These are phyloP conservation scores for Aspidoscelis tigris DNA, from an alignment of 2,113 vertebrate genomes.

Conservation along the genomic window DNA sequence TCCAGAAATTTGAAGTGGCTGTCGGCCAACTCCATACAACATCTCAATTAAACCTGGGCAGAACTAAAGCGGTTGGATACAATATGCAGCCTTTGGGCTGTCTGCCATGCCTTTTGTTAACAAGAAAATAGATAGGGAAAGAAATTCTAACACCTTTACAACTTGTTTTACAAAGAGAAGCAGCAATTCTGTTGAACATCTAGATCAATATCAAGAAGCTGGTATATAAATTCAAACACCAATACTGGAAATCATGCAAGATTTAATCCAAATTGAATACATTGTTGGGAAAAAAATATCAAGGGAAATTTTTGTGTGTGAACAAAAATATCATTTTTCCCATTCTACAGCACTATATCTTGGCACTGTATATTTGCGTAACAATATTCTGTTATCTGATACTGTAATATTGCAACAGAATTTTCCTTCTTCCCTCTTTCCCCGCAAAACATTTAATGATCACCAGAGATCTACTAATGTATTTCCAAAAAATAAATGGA, in stretches of 20 bases:
- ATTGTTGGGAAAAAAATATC: conserved; percentile 5
- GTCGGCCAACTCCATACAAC: background rate
- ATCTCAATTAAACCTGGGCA: background rate
- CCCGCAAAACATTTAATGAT: no score
- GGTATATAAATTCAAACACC: conserved; percentile 16
- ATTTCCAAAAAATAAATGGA: background rate
- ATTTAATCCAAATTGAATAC: conserved; percentile 8
- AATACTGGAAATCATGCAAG: conserved; percentile 21
- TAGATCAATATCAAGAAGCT: conserved; percentile 14
- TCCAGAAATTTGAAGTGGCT: background rate
- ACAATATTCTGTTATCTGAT: background rate
- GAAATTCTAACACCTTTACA: background rate
- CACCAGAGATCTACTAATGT: no score
- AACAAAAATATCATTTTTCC: no score
- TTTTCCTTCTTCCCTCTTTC: no score
- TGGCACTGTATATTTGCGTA: background rate
- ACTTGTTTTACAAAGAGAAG: conserved; percentile 1
- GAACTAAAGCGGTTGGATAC: background rate
- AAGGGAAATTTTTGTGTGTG: background rate
- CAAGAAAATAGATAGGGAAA: background rate
- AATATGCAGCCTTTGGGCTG: background rate
- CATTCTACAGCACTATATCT: conserved; percentile 6
- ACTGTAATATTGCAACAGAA: no score
- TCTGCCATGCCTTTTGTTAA: background rate
- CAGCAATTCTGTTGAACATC: background rate